Conservation (phyloP, 1,140 invertebrate species). For the Drosophila jambulina region DNA sequence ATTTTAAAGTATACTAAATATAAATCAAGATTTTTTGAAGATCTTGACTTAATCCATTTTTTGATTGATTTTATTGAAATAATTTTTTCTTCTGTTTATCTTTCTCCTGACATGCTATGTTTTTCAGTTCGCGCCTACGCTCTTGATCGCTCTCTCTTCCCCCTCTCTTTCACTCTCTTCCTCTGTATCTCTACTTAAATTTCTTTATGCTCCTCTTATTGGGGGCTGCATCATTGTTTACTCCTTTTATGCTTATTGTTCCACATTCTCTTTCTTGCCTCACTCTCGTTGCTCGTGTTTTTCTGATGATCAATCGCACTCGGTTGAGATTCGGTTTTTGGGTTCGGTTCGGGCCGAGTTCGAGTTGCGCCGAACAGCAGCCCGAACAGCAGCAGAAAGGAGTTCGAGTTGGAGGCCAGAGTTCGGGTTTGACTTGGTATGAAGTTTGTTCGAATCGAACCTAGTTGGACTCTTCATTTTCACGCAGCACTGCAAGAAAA, state of each 20-base stretch:
- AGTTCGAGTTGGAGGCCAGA: neutral
- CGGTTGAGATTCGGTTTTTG: constrained; percentile 12
- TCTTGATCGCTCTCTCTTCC: neutral
- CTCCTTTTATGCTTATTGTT: constrained; percentile 24
- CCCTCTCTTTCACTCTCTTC: neutral
- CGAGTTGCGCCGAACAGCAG: constrained; percentile 4
- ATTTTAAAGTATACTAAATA: neutral
- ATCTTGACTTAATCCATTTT: neutral
- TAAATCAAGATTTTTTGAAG: neutral
- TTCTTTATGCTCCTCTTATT: constrained; percentile 7
- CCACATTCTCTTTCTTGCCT: constrained; percentile 6
- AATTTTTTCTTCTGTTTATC: constrained; percentile 6
- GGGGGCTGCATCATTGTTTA: constrained; percentile 27
- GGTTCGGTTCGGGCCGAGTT: constrained; percentile 17
- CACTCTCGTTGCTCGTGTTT: constrained; percentile 6
- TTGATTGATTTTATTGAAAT: constrained; percentile 7
- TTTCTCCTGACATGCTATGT: neutral
- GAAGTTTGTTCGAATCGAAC: neutral
- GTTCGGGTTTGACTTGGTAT: neutral
- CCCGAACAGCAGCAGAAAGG: neutral
- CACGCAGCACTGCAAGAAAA: neutral
- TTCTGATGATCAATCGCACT: constrained; percentile 47
- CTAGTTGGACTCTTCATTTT: neutral
- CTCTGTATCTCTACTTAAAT: neutral
- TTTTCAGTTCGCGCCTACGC: constrained; percentile 14